Conservation (phyloP, 2,797 vertebrate species). For the Chaetophractus vellerosus region DNA sequence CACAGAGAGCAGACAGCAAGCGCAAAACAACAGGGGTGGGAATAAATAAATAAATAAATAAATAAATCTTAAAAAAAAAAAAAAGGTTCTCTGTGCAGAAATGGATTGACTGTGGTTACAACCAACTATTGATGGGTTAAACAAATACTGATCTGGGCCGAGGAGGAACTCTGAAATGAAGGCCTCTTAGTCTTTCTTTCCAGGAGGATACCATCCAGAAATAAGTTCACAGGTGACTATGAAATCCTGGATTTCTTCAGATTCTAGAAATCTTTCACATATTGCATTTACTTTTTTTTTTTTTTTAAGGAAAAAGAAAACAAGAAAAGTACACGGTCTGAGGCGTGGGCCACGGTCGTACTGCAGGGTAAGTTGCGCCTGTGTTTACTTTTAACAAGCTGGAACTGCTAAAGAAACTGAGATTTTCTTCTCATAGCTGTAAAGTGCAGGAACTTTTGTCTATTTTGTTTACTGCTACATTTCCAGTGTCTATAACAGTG, state of each 20-base stretch:
- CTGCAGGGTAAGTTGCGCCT: no score
- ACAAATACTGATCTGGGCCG: background rate
- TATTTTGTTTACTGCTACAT: background rate
- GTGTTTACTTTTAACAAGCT: conserved; percentile 44
- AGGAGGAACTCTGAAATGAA: background rate
- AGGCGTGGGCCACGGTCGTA: no score
- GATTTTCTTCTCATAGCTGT: conserved; percentile 50
- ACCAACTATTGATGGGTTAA: background rate
- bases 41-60: no score
- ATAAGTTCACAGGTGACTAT: background rate
- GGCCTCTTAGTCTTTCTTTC: background rate
- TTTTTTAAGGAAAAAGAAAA: no score
- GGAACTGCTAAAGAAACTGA: conserved; percentile 60
- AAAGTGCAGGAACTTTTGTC: conserved; percentile 18
- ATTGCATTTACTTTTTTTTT: conserved; percentile 33
- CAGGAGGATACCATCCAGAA: background rate
- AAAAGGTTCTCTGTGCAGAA: background rate
- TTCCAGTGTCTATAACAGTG: background rate
- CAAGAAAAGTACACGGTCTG: no score
- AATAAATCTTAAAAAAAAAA: no score
- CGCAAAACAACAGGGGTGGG: no score
- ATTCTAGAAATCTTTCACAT: conserved; percentile 14
- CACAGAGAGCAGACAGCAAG: no score
- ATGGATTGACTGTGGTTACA: background rate
- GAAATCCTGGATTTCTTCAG: conserved; percentile 56